phyloP scores from a whole-genome alignment of 1,140 invertebrate genomes.

The Lepidotrigona ventralis region DNA sequence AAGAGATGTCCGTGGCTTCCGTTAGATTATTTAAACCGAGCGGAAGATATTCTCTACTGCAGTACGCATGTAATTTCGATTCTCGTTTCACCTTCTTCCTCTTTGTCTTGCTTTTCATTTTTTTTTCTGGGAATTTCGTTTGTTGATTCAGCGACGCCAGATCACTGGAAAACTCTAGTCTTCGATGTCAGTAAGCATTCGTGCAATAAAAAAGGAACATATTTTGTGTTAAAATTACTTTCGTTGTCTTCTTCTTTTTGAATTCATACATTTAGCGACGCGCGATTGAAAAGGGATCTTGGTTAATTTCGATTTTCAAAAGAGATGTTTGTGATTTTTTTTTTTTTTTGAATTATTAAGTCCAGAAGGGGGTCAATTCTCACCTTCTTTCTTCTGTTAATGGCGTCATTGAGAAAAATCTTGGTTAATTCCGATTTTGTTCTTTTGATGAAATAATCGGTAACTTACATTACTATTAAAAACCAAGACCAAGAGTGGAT shows the following conservation, averaged over 20 bases:
- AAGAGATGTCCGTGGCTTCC: slow-evolving; percentile 16
- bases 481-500: too few species aligned
- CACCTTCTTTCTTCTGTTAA: too few species aligned
- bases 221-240: neutral
- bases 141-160: neutral
- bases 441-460: too few species aligned
- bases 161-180: neutral
- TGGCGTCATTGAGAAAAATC: too few species aligned
- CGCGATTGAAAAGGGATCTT: neutral
- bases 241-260: neutral
- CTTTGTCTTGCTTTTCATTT: neutral
- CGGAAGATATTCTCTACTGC: neutral
- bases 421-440: too few species aligned
- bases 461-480: too few species aligned
- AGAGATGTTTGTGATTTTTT: too few species aligned
- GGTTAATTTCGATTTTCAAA: too few species aligned
- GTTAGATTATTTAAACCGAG: neutral
- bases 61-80: neutral
- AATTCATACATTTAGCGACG: neutral
- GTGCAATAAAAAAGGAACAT: neutral
- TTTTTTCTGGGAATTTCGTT: too few species aligned
- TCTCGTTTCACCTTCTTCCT: neutral
- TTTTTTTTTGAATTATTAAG: neutral
- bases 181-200: neutral
- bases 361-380: too few species aligned